Evolutionary conservation across 2,797 vertebrate species (phyloP).

Genomic region (Muscicapa comitata): DNA sequence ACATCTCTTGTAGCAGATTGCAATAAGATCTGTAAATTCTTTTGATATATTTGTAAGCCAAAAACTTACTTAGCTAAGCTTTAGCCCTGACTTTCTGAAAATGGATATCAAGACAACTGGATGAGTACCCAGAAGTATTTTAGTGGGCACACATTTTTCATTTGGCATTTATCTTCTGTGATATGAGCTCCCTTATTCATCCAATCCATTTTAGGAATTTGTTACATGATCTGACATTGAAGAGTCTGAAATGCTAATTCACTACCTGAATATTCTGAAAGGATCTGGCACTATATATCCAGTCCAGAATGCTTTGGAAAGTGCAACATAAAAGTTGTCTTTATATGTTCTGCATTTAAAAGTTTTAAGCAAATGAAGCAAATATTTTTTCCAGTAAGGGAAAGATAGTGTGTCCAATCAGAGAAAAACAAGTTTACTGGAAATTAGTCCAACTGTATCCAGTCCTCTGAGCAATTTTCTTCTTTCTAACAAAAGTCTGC

Average conservation of each 20-base stretch:
- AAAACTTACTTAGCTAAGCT: background rate
- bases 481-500: background rate
- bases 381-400: background rate
- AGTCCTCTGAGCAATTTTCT: background rate
- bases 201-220: background rate
- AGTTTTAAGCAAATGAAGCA: background rate
- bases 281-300: background rate
- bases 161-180: constrained; percentile 12
- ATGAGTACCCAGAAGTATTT: constrained; percentile 16
- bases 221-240: constrained; percentile 5
- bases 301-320: background rate
- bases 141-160: constrained; percentile 12
- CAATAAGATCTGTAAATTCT: background rate
- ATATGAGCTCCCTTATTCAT: background rate
- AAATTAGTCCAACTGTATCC: background rate
- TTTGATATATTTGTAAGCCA: background rate
- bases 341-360: background rate
- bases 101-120: constrained; percentile 17
- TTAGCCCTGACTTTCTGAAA: constrained; percentile 13
- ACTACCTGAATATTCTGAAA: constrained; percentile 12
- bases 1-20: background rate
- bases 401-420: background rate
- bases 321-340: background rate
- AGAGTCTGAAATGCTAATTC: background rate
- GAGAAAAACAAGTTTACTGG: background rate